These are phyloP conservation scores for Thunnus albacares DNA, from an alignment of 2,797 vertebrate genomes.

Conservation along the genomic window DNA sequence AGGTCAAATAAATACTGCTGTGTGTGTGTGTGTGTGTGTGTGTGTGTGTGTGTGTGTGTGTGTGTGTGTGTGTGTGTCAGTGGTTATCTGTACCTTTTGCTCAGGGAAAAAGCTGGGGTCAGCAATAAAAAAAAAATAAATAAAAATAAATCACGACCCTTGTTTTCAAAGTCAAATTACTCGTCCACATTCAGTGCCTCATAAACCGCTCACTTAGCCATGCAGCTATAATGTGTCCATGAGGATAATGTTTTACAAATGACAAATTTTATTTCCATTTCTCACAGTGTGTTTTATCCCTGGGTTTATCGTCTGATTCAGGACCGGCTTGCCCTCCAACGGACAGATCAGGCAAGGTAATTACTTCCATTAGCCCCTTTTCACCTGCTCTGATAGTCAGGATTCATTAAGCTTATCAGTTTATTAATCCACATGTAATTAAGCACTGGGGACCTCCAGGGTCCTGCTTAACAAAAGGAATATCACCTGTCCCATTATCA, in stretches of 20 bases:
- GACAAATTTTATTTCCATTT: slow-evolving; percentile 43
- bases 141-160: too few relatives aligned
- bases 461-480: slow-evolving; percentile 44
- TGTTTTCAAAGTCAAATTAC: slow-evolving; percentile 47
- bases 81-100: not conserved
- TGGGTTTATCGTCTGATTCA: slow-evolving; percentile 40
- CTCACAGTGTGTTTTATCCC: slow-evolving; percentile 23
- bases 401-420: slow-evolving; percentile 75
- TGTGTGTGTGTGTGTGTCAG: not conserved
- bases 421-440: slow-evolving; percentile 75
- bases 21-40: not conserved
- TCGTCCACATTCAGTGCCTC: not conserved
- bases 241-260: slow-evolving; percentile 47
- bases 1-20: slow-evolving; percentile 26
- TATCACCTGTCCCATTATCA: slow-evolving; percentile 58
- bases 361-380: slow-evolving; percentile 63
- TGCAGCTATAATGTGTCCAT: slow-evolving; percentile 10
- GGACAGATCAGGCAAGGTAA: slow-evolving; percentile 60
- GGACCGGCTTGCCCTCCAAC: slow-evolving; percentile 32
- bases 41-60: too few relatives aligned
- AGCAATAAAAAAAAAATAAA: not conserved
- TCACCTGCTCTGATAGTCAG: slow-evolving; percentile 58
- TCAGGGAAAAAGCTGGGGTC: not conserved
- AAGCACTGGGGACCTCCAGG: slow-evolving; percentile 36
- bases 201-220: slow-evolving; percentile 22